A percentile compares a stretch with the other conserved stretches of the same genome.
Evolutionary conservation across 2,888 invertebrate genomes (phyloP).

Genomic region (Fragum sueziense): DNA sequence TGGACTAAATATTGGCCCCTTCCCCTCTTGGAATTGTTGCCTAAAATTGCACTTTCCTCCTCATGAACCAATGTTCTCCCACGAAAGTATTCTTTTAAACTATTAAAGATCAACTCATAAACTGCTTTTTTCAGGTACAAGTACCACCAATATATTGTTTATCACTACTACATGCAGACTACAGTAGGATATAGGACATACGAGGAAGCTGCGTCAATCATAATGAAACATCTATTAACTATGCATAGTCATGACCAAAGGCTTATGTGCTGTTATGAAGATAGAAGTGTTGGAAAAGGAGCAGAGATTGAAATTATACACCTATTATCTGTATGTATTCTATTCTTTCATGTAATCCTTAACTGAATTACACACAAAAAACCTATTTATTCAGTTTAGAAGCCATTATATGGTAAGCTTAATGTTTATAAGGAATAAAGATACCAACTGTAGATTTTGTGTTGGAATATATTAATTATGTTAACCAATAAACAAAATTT

Average conservation of each 20-base stretch:
- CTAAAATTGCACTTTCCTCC: background rate
- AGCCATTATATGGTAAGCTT: background rate
- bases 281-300: background rate
- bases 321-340: background rate
- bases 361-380: background rate
- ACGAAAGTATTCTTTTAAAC: too few species aligned
- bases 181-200: constrained; percentile 29
- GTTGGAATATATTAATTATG: background rate
- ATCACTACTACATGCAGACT: constrained; percentile 8
- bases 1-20: background rate
- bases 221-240: constrained; percentile 28
- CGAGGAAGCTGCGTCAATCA: constrained; percentile 24
- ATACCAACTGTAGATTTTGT: too few species aligned
- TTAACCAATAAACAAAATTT: background rate
- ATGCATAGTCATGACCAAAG: background rate
- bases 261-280: background rate
- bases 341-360: background rate
- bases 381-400: background rate
- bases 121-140: constrained; percentile 22
- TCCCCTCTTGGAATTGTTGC: background rate
- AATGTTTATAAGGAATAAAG: background rate
- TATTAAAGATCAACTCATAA: too few species aligned
- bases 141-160: constrained; percentile 17
- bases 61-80: too few species aligned
- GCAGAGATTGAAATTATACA: background rate